Evolutionary conservation across 2,888 invertebrate species (phyloP), one percentile per base, ranked within the genome.

Genomic region (Pheosia gnoma): DNA sequence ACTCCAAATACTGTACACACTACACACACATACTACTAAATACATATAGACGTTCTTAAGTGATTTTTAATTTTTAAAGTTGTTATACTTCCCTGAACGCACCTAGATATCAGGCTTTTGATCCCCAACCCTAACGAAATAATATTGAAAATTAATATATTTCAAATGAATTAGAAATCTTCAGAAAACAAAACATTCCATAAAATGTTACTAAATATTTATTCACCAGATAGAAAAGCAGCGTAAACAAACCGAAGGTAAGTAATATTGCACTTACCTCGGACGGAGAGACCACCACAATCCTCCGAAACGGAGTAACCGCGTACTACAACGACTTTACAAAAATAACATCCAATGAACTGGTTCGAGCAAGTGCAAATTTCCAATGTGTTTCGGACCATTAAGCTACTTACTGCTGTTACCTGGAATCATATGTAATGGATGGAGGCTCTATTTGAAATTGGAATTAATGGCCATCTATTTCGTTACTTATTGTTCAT

Each of bases 371-470:
- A 72, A 82, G 84, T 84, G 84, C 82, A 83, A 88, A 88, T 87
- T 86, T 83, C 82, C 85, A 83, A 86, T 87, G 83, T 81, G 84
- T 86, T 85, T 82, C 82, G 75, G 72, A 67, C 84, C 85, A 88
- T 89, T 88, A 86, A 81, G 82, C 82, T 79, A 80, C 84, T 87
- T 85, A 83, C 79, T 72, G 75, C 76, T 78, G 78, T 73, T 78
- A 72, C 72, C 70, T 76, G 65, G 73, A 80, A 76, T 80, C 81
- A 81, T 79, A 82, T 80, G 82, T 83, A 83, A 6, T 71, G 63
- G 65, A 67, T 71, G 63, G 65, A 67, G 70, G 67, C 69, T 67
- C 75, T 72, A 71, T 79, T 82, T 70, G 79, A 82, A 80, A 55
- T 58, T 72, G 62, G 56, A 54, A 63, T 57, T 59, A 65, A 66